Conservation (phyloP, 2,113 vertebrate species). For the Neogale vison region DNA sequence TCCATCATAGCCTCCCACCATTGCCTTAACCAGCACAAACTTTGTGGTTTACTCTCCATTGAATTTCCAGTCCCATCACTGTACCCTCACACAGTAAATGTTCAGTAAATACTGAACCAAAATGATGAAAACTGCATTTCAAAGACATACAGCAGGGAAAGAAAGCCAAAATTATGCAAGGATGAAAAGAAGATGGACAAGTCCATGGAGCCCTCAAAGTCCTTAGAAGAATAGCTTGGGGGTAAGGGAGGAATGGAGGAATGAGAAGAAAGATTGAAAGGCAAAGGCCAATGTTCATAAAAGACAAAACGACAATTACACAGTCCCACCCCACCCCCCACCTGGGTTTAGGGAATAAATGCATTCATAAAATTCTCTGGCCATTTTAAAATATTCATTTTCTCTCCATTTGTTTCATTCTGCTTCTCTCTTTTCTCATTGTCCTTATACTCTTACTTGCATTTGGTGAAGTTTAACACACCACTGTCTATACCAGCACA, state of each 20-base stretch:
- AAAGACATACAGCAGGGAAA: background rate
- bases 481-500: background rate
- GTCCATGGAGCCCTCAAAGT: background rate
- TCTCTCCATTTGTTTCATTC: background rate
- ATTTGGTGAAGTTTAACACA: conserved; percentile 15
- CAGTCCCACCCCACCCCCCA: background rate
- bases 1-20: background rate
- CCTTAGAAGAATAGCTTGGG: background rate
- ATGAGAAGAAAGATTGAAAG: background rate
- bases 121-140: background rate
- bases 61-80: background rate
- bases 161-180: background rate
- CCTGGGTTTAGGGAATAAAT: background rate
- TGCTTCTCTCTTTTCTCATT: background rate
- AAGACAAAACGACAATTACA: background rate
- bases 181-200: background rate
- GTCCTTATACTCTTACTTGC: background rate
- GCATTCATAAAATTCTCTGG: background rate
- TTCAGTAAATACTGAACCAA: background rate
- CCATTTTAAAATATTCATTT: background rate
- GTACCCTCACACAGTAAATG: background rate
- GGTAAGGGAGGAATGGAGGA: background rate
- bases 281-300: background rate
- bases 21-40: background rate
- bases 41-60: background rate